These are phyloP conservation scores for Stictonetta naevosa DNA, from an alignment of 2,113 vertebrate species.

Conservation along the genomic window DNA sequence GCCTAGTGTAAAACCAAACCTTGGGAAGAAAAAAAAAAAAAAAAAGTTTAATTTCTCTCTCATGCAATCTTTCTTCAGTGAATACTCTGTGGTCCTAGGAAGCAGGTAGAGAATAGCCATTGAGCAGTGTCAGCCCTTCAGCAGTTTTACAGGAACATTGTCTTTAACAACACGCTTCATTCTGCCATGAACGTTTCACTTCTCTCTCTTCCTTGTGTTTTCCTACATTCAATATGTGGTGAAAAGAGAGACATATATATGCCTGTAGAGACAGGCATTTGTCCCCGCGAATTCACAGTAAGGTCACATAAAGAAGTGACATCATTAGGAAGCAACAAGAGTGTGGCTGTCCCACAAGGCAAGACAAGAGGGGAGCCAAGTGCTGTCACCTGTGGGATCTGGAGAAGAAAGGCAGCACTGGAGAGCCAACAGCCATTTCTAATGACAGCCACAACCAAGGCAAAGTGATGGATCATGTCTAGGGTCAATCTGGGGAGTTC, in stretches of 20 bases:
- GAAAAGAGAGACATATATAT: background rate
- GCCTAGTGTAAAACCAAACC: background rate
- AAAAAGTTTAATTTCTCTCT: background rate
- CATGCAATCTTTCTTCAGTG: background rate
- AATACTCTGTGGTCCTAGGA: background rate
- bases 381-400: background rate
- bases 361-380: background rate
- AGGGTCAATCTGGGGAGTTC: background rate
- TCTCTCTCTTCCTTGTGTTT: background rate
- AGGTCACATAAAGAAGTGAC: background rate
- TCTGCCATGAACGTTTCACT: background rate
- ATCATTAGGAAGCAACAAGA: background rate
- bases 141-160: background rate
- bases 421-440: background rate
- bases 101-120: background rate
- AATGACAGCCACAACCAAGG: background rate
- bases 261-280: background rate
- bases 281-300: background rate
- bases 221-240: rapidly evolving
- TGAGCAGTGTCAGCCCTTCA: background rate
- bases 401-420: background rate
- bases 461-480: background rate
- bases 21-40: background rate
- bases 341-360: background rate
- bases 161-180: background rate